Evolutionary conservation across 2,888 invertebrate species (phyloP).

Genomic region (Meiosimyza decipiens): DNA sequence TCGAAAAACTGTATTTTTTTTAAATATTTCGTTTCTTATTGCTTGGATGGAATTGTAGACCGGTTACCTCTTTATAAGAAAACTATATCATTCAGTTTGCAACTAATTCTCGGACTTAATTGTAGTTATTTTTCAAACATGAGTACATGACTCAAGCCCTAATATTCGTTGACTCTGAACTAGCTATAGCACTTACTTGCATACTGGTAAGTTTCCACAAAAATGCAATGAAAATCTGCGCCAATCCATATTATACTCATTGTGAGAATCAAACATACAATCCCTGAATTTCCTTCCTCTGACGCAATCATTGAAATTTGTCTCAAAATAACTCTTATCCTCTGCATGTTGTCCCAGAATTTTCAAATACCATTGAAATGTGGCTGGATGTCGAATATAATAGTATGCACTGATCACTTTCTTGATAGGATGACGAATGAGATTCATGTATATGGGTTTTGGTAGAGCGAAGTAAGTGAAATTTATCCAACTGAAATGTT

Average conservation of each 20-base stretch:
- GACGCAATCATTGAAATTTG: constrained; percentile 78
- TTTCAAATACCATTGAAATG: no score
- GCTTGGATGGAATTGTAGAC: no score
- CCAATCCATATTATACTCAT: constrained; percentile 54
- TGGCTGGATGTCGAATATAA: constrained; percentile 71
- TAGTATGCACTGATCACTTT: constrained; percentile 89
- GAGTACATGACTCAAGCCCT: no score
- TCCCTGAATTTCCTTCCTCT: constrained; percentile 57
- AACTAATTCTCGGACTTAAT: no score
- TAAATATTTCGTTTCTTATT: no score
- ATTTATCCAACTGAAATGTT: constrained; percentile 89
- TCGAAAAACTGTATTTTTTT: no score
- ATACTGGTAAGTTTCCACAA: constrained; percentile 38
- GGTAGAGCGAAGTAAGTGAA: constrained; percentile 81
- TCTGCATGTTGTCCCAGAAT: background rate
- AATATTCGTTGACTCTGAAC: no score
- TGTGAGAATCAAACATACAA: constrained; percentile 74
- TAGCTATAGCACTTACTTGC: constrained; percentile 50
- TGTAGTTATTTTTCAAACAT: no score
- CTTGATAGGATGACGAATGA: constrained; percentile 87
- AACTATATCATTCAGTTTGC: no score
- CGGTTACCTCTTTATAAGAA: no score
- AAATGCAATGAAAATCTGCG: constrained; percentile 41
- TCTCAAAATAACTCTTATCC: constrained; percentile 48
- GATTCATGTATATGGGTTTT: constrained; percentile 85